A percentile compares a stretch with the other conserved stretches of the same genome.
phyloP scores from a whole-genome alignment of 2,888 invertebrate genomes.

The Ethmia dodecea region DNA sequence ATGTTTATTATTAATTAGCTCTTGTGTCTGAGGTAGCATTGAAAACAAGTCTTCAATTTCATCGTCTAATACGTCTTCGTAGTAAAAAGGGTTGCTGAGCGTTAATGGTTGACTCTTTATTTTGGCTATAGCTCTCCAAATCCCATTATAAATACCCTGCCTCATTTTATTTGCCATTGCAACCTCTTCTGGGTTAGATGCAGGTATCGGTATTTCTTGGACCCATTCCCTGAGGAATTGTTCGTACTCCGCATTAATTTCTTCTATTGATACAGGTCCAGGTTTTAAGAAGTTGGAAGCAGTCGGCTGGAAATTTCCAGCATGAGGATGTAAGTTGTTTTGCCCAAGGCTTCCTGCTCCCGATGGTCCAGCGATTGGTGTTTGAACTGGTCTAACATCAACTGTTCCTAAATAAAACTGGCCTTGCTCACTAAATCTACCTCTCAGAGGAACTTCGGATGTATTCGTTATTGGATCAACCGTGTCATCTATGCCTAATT shows the following conservation, averaged over 20 bases:
- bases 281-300: not conserved
- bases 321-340: not conserved
- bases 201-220: conserved; percentile 35
- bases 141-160: conserved; percentile 38
- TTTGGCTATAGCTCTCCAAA: conserved; percentile 45
- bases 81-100: conserved; percentile 37
- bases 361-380: conserved; percentile 5
- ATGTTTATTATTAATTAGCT: conserved; percentile 31
- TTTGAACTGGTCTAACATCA: not conserved
- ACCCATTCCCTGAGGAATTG: conserved; percentile 42
- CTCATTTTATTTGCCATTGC: conserved; percentile 31
- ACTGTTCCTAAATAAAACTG: not conserved
- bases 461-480: conserved; percentile 40
- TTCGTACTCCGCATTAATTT: conserved; percentile 35
- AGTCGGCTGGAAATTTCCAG: not conserved
- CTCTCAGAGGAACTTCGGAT: conserved; percentile 33
- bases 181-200: conserved; percentile 20
- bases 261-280: too few species aligned
- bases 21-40: conserved; percentile 37
- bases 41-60: conserved; percentile 48
- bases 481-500: conserved; percentile 38
- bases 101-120: conserved; percentile 37
- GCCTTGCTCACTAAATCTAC: not conserved
- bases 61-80: conserved; percentile 46
- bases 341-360: conserved; percentile 2